A percentile compares a stretch with the other conserved stretches of the same genome.
Conservation (phyloP, 2,888 invertebrate genomes). For the Spilosoma lubricipeda region DNA sequence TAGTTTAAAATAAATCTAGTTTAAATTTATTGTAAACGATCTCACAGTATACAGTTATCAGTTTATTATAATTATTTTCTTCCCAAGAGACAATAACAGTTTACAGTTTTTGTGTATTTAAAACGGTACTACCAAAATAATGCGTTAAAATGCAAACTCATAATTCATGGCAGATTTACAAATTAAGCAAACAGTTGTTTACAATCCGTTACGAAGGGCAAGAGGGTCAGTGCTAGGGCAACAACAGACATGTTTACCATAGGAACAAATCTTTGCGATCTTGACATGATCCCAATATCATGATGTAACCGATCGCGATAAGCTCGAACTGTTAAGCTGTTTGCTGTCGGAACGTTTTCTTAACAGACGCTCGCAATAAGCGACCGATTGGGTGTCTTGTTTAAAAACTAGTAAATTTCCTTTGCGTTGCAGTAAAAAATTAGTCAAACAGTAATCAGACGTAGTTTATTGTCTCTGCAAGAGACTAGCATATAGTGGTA, state of each 20-base stretch:
- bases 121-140: neutral
- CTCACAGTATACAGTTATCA: neutral
- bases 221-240: slow-evolving; percentile 51
- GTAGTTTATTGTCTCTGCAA: neutral
- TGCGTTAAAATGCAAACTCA: neutral
- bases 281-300: slow-evolving; percentile 74
- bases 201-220: slow-evolving; percentile 56
- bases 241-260: slow-evolving; percentile 71
- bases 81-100: neutral
- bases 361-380: slow-evolving; percentile 20
- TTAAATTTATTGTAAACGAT: neutral
- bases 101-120: neutral
- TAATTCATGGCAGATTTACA: slow-evolving; percentile 3
- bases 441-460: neutral
- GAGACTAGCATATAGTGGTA: neutral
- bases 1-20: neutral
- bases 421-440: neutral
- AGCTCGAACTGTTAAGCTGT: slow-evolving; percentile 50
- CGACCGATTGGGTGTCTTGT: neutral
- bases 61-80: neutral
- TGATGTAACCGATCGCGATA: slow-evolving; percentile 67
- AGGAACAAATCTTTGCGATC: slow-evolving; percentile 73
- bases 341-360: slow-evolving; percentile 49
- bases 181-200: slow-evolving; percentile 30
- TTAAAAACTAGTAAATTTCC: neutral